Evolutionary conservation across 2,797 vertebrate genomes (phyloP), one percentile per base, ranked within the genome.

Genomic region (Etheostoma perlongum): DNA sequence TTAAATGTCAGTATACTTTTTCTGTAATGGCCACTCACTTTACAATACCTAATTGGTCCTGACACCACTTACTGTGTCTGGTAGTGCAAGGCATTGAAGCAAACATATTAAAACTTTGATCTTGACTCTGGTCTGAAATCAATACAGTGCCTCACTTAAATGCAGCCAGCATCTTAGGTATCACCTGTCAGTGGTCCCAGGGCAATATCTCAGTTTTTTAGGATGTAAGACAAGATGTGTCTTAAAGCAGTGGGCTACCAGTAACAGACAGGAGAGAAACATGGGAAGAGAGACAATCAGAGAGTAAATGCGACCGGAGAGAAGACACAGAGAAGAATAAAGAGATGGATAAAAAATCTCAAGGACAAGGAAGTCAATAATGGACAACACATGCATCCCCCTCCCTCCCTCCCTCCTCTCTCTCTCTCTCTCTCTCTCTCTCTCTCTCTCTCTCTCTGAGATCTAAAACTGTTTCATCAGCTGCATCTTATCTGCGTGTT

Each of bases 401-500:
- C 75, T 27, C 36, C 10, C 10, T 11, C 36, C 85, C 69, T 89
- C 63, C 60, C 49, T 25, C 25, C 30, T 1, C 30, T 33, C 30
- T 33, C 30, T 7, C 30, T 7, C 30, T 33, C 30, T 33, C 30
- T 33, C 30, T 33, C 30, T 33, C 33, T 33, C 33, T 33, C 33
- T 33, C 33, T 36, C 33, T 36, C 36, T 40, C 9, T 10, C 36
- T 85, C 69, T 89, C 63, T 62, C 49, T 48, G 77, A 82, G 83
- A 88, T 88, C 82, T 79, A 59, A 88, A 89, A 84, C 53, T 88
- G 88, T 91, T 92, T 93, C 84, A 91, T 94, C 89, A 92, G 91
- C 92, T 88, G 92, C 70, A 76, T 89, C 87, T 92, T 93, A 89
- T 94, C 87, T 81, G 61, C 6, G 7, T 72, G 79, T 86, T 89